Percentiles rank a stretch among this genome's conserved stretches.
phyloP scores from a whole-genome alignment of 2,797 vertebrate genomes.

The Oreochromis mossambicus region DNA sequence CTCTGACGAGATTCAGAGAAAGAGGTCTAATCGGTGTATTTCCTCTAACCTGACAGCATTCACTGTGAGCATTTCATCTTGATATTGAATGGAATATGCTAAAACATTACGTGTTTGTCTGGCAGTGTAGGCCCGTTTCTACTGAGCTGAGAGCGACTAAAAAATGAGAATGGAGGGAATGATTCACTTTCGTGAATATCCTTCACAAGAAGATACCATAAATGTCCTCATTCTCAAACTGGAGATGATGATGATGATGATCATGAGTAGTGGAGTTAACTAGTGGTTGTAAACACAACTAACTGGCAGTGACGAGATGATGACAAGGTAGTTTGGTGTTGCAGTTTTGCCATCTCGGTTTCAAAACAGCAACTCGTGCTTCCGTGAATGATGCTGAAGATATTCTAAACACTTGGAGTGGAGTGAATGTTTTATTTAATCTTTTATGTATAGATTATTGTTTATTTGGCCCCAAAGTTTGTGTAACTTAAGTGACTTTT shows the following conservation, averaged over 20 bases:
- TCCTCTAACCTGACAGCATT: not conserved
- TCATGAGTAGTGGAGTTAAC: conserved; percentile 22
- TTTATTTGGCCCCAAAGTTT: not conserved
- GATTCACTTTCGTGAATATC: conserved; percentile 19
- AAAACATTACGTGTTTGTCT: not conserved
- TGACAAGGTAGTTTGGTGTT: not conserved
- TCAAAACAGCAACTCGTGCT: conserved; percentile 29
- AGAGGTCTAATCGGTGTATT: not conserved
- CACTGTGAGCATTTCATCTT: not conserved
- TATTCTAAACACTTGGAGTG: not conserved
- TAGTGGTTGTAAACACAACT: conserved; percentile 5
- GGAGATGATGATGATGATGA: not conserved
- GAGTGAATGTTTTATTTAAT: conserved; percentile 10
- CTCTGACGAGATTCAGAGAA: not conserved
- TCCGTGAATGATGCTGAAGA: conserved; percentile 20
- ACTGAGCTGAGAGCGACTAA: not conserved
- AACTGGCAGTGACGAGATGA: conserved; percentile 42
- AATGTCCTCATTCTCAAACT: not conserved
- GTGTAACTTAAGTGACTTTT: not conserved
- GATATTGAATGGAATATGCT: not conserved
- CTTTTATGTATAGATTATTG: not conserved
- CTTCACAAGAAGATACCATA: not conserved
- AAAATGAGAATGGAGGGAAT: not conserved
- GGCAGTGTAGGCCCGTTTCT: conserved; percentile 19
- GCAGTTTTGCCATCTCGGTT: conserved; percentile 30